A percentile compares a stretch with the other conserved stretches of the same genome.
These are phyloP conservation scores for Osmerus eperlanus DNA, from an alignment of 2,113 vertebrate genomes.

Conservation along the genomic window DNA sequence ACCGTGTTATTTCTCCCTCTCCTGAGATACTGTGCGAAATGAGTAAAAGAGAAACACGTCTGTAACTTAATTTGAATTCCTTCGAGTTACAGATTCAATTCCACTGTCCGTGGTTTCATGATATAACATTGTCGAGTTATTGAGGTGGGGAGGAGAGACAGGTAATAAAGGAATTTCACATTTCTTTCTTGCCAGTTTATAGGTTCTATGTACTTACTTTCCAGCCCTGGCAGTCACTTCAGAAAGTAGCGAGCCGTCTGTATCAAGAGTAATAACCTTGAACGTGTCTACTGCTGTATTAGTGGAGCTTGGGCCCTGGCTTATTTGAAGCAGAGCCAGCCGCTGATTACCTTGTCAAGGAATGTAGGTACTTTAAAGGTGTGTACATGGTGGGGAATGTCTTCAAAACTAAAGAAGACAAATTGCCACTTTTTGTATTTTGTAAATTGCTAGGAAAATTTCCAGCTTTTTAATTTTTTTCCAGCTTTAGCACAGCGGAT, in stretches of 20 bases:
- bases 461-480: conserved; percentile 27
- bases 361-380: conserved; percentile 49
- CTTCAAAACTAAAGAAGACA: conserved; percentile 44
- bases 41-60: neutral
- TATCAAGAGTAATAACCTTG: conserved; percentile 69
- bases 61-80: neutral
- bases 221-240: conserved; percentile 11
- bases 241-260: conserved; percentile 25
- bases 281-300: conserved; percentile 61
- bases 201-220: conserved; percentile 5
- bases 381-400: conserved; percentile 13
- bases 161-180: conserved; percentile 36
- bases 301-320: conserved; percentile 49
- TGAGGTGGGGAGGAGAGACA: conserved; percentile 33
- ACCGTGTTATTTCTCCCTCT: no score
- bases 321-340: conserved; percentile 58
- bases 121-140: conserved; percentile 38
- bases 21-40: neutral
- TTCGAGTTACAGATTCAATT: conserved; percentile 20
- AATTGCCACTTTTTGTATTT: conserved; percentile 47
- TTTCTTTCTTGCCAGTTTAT: conserved; percentile 37
- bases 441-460: conserved; percentile 45
- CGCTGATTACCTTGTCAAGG: conserved; percentile 63
- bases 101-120: conserved; percentile 31
- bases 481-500: neutral